These are phyloP conservation scores for Glyphotaelius pellucidus DNA, from an alignment of 2,888 invertebrate species.

Conservation along the genomic window DNA sequence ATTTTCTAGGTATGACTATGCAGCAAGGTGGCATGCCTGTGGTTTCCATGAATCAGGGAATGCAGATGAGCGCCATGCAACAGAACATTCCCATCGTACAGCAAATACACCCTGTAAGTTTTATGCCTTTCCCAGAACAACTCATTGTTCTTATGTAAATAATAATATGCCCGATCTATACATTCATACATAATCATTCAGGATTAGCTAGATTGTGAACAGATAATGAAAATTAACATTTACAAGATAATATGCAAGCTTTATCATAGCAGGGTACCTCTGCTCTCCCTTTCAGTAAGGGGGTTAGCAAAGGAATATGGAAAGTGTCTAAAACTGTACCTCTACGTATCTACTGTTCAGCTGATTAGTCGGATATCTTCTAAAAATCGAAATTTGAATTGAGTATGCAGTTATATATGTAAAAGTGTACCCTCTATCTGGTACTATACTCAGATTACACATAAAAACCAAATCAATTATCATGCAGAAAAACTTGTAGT, in stretches of 20 bases:
- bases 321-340: not conserved
- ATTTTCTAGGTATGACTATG: conserved; percentile 77
- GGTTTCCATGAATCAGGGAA: conserved; percentile 79
- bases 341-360: not conserved
- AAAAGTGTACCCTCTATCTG: too few species aligned
- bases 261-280: not conserved
- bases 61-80: conserved; percentile 76
- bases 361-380: too few species aligned
- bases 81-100: conserved; percentile 79
- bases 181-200: not conserved
- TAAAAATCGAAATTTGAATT: too few species aligned
- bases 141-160: not conserved
- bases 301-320: not conserved
- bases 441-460: too few species aligned
- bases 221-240: not conserved
- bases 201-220: not conserved
- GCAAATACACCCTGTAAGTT: conserved; percentile 79
- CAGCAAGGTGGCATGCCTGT: conserved; percentile 81
- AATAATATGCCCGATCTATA: not conserved
- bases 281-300: not conserved
- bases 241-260: not conserved
- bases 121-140: not conserved
- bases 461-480: too few species aligned
- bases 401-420: too few species aligned
- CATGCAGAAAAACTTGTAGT: too few species aligned